Conservation (phyloP, 1,140 invertebrate genomes). For the Cephus cinctus region DNA sequence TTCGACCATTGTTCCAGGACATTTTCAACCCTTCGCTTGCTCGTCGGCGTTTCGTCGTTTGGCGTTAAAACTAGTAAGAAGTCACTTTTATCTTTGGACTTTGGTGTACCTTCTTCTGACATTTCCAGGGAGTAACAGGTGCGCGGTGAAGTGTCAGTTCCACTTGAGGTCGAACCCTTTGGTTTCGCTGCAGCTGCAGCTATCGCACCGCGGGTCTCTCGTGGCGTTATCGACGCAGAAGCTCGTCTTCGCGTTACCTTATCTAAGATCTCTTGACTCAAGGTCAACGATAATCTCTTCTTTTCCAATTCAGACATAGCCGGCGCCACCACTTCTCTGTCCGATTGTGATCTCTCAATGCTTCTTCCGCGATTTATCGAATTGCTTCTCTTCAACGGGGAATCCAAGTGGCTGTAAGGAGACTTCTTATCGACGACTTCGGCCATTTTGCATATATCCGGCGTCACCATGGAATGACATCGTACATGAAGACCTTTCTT, state of each 20-base stretch:
- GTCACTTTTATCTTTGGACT: conserved; percentile 45
- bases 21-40: conserved; percentile 49
- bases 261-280: conserved; percentile 72
- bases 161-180: conserved; percentile 27
- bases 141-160: conserved; percentile 49
- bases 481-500: conserved; percentile 63
- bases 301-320: conserved; percentile 66
- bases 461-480: conserved; percentile 63
- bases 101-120: conserved; percentile 43
- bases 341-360: conserved; percentile 30
- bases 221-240: conserved; percentile 56
- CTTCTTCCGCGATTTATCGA: conserved; percentile 37
- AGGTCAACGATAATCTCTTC: conserved; percentile 66
- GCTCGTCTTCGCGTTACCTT: conserved; percentile 57
- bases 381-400: conserved; percentile 29
- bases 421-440: conserved; percentile 7
- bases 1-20: conserved; percentile 54
- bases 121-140: conserved; percentile 60
- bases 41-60: conserved; percentile 37
- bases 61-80: conserved; percentile 57
- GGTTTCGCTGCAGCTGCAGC: conserved; percentile 57
- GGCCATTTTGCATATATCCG: conserved; percentile 21
- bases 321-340: conserved; percentile 12
- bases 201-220: conserved; percentile 66
- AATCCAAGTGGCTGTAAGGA: too few species aligned